These are phyloP conservation scores for Ciconia stormi DNA, from an alignment of 2,113 vertebrate species.

Conservation along the genomic window DNA sequence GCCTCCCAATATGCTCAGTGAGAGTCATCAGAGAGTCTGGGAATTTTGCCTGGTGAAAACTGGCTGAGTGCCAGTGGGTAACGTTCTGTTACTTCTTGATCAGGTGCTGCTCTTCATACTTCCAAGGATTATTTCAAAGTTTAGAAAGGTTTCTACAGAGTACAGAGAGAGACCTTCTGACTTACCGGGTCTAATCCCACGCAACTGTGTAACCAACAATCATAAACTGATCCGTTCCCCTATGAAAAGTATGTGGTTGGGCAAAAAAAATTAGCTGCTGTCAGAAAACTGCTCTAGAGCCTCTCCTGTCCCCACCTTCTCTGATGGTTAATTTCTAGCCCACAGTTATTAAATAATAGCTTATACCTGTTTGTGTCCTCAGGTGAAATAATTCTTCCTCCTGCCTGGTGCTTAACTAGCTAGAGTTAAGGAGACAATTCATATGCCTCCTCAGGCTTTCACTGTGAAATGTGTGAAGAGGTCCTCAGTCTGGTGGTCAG, in stretches of 20 bases:
- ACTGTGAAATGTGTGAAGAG: background rate
- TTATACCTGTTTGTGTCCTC: background rate
- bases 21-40: background rate
- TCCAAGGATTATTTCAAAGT: background rate
- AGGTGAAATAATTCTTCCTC: background rate
- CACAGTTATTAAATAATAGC: background rate
- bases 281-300: background rate
- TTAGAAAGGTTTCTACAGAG: background rate
- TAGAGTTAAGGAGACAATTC: background rate
- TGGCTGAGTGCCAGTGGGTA: background rate
- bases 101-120: background rate
- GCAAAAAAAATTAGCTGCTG: background rate
- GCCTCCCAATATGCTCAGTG: background rate
- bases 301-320: background rate
- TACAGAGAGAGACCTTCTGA: background rate
- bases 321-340: background rate
- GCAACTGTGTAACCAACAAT: background rate
- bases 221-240: background rate
- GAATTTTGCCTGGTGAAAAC: background rate
- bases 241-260: background rate
- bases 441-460: background rate
- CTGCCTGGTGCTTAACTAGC: background rate
- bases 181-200: background rate
- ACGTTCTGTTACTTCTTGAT: background rate
- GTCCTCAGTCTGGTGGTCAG: background rate